Base-by-base conservation (phyloP, 1,140 invertebrate species). In the Leptoteleia sp. region DNA sequence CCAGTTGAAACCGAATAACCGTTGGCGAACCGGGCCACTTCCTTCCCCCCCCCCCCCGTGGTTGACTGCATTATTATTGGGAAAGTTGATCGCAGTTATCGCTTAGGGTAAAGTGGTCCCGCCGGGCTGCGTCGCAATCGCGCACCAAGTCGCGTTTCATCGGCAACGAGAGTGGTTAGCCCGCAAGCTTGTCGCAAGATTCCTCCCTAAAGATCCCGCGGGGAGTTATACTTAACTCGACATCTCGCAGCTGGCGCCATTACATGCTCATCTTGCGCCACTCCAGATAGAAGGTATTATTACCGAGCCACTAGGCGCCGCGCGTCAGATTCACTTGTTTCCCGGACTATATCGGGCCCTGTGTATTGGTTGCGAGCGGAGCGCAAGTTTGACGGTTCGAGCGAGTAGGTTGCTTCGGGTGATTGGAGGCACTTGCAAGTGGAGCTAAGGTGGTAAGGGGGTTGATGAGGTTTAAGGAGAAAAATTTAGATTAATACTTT, bases 81-180 rank as follows among this genome's bases (percentile, higher is more conserved):
- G 72, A 78, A 78, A 78, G 75, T 78, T 78, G 16, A 61, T 47
- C 27, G 50, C 67, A 78, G 65, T 78, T 78, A 78, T 78, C 75
- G 75, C 75, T 71, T 77, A 62, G 33, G 17, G 22, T 37, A 37
- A 77, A 77, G 52, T 61, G 38, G 37, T 71, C 75, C 75, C 75
- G 75, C n/a, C 65, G 75, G 75, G 75, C 43, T 57, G 17, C 33
- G 64, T 57, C 8, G 33, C 11, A 61, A 54, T 76, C 40, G 72
- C 54, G 62, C 45, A 12, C 22, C 3, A 6, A 25, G 22, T 6
- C 54, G 38, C 50, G 48, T 43, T 72, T 70, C 65, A 65, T 62
- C 59, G 50, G 31, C 45, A 65, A 59, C 48, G 40, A 64, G 40
- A 57, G 48, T 40, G 48, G 55, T 70, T 40, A 47, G 22, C 40